These are phyloP conservation scores for Antheraea pernyi DNA, from an alignment of 1,140 invertebrate genomes.

Conservation along the genomic window DNA sequence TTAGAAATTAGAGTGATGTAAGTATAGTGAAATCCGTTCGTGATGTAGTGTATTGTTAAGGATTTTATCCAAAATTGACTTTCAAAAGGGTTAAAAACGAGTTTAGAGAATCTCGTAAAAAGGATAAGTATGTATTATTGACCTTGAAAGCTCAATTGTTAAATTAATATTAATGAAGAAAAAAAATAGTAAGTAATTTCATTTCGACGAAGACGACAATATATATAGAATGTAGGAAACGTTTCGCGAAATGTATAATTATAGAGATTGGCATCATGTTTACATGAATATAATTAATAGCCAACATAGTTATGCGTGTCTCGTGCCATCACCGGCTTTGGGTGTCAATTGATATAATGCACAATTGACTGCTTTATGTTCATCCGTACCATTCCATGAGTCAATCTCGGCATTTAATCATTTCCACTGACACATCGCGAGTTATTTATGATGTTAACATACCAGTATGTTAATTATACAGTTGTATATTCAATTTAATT, in stretches of 20 bases:
- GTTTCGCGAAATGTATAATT: background rate
- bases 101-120: too few species aligned
- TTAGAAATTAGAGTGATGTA: too few species aligned
- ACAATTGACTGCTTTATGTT: slow-evolving; percentile 3
- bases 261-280: background rate
- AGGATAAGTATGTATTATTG: too few species aligned
- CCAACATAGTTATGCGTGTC: background rate
- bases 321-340: background rate
- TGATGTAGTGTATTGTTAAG: too few species aligned
- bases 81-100: too few species aligned
- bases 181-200: too few species aligned
- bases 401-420: slow-evolving; percentile 2
- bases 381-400: slow-evolving; percentile 3
- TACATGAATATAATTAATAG: background rate
- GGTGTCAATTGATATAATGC: slow-evolving; percentile 2
- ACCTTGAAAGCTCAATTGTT: too few species aligned
- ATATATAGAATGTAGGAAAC: too few species aligned
- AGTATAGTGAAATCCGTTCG: too few species aligned
- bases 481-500: background rate
- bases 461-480: background rate
- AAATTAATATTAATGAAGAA: too few species aligned
- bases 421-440: background rate
- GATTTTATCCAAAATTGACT: too few species aligned
- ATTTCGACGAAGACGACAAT: too few species aligned
- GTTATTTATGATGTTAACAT: background rate